phyloP scores from a whole-genome alignment of 2,888 invertebrate genomes.

The Poecilus cupreus region DNA sequence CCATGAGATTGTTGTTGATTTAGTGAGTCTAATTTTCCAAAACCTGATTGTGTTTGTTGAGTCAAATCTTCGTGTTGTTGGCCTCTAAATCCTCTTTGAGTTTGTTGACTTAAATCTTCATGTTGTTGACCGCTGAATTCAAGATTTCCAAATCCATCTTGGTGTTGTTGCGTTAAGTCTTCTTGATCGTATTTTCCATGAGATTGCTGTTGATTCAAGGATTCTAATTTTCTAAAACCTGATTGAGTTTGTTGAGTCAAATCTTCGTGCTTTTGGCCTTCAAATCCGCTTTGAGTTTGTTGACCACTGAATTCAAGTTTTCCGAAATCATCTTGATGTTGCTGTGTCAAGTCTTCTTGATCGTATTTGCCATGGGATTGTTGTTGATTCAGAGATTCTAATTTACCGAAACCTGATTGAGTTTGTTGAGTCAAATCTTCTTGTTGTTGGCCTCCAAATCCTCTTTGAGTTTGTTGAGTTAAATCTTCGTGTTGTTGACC shows the following conservation, averaged over 20 bases:
- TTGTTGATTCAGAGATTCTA: constrained; percentile 49
- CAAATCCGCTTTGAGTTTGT: constrained; percentile 64
- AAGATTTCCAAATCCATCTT: constrained; percentile 66
- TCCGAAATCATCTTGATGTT: constrained; percentile 62
- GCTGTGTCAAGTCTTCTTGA: constrained; percentile 63
- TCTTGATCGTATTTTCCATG: constrained; percentile 61
- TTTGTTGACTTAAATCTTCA: constrained; percentile 67
- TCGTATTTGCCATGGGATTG: too few relatives aligned
- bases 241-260: constrained; percentile 60
- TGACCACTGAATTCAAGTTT: background rate
- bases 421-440: constrained; percentile 41
- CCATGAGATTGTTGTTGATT: constrained; percentile 61
- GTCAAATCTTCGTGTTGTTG: constrained; percentile 62
- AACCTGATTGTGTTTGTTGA: constrained; percentile 59
- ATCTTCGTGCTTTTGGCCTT: too few relatives aligned
- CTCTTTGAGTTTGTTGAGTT: constrained; percentile 60
- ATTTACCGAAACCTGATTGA: constrained; percentile 62
- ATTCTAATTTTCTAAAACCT: too few relatives aligned
- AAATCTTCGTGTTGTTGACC: constrained; percentile 62
- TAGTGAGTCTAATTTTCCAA: constrained; percentile 60
- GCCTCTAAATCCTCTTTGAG: constrained; percentile 57
- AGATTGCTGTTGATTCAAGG: too few relatives aligned
- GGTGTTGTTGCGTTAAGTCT: too few relatives aligned
- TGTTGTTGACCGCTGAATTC: constrained; percentile 60
- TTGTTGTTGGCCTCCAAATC: constrained; percentile 32